Evolutionary conservation across 1,140 invertebrate genomes (phyloP), one percentile per base, ranked within the genome.

Genomic region (Wasmannia auropunctata): DNA sequence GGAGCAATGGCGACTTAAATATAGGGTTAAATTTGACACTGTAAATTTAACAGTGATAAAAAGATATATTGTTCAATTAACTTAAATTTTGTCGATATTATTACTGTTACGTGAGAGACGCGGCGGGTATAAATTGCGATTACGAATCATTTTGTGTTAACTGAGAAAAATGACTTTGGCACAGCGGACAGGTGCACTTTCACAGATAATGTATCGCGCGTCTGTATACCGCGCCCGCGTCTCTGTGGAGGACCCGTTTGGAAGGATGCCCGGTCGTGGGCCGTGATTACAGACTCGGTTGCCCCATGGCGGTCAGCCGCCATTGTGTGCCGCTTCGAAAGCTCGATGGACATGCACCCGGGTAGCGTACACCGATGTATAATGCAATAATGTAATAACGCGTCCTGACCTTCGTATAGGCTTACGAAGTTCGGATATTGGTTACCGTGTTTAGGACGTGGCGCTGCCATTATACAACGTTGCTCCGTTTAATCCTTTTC

Each of bases 371-470:
- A 67, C 60, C 79, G 58, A 58, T 84, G 79, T 63, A 85, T 63
- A 76, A 85, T 63, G 81, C 70, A 72, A 72, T 87, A 81, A 63
- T 74, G 81, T 77, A 87, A 87, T 63, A 83, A 83, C 51, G 79
- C 51, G n/a, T 34, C 40, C 43, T 49, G 70, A 70, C 87, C 77
- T 84, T 87, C 70, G 63, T 75, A 34, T 37, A 49, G 65, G 74
- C 77, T 56, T 49, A 60, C 67, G 6, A 87, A 77, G 40, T 86
- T 65, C 54, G 75, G 85, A 86, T 80, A 87, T 72, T 56, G 65
- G 81, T 88, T 75, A 28, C 83, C n/a, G 49, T 83, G 79, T 83
- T 67, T 60, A 58, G 79, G 51, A 72, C 37, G 19, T 51, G 51
- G 25, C 77, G 67, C 8, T 58, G 54, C 60, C 37, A 56, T 81